Evolutionary conservation across 2,113 vertebrate species (phyloP).

Genomic region (Furnarius figulus): DNA sequence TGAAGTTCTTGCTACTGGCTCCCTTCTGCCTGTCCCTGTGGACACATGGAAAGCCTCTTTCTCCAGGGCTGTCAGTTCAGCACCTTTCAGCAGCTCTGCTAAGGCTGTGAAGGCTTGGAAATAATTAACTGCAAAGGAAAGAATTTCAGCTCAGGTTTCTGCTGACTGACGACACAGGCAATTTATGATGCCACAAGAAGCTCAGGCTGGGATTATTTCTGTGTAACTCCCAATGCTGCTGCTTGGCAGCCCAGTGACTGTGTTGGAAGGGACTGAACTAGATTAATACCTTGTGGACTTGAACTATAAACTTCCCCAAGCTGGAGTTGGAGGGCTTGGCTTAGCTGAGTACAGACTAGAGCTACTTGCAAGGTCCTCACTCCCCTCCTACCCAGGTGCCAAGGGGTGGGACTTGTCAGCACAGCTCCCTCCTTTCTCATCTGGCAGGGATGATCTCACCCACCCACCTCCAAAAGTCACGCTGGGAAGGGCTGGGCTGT

Average conservation of each 20-base stretch:
- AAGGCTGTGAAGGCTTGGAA: slow-evolving; percentile 21
- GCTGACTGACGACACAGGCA: slow-evolving; percentile 37
- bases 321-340: not conserved
- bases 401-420: not conserved
- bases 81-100: not conserved
- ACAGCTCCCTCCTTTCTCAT: not conserved
- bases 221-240: slow-evolving; percentile 6
- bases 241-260: slow-evolving; percentile 30
- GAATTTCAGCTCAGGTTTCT: slow-evolving; percentile 25
- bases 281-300: slow-evolving; percentile 3
- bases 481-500: not conserved
- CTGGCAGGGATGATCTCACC: not conserved
- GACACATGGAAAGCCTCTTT: not conserved
- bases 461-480: not conserved
- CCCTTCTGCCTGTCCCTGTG: not conserved
- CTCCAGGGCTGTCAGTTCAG: not conserved
- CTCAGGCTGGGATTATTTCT: slow-evolving; percentile 35
- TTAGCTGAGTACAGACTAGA: not conserved
- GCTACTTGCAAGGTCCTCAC: not conserved
- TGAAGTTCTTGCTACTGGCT: not conserved
- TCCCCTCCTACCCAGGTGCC: not conserved
- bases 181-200: slow-evolving; percentile 54
- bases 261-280: not conserved
- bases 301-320: not conserved
- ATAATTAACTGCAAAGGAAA: slow-evolving; percentile 37